Conservation (phyloP, 2,797 vertebrate species). For the Falco peregrinus region DNA sequence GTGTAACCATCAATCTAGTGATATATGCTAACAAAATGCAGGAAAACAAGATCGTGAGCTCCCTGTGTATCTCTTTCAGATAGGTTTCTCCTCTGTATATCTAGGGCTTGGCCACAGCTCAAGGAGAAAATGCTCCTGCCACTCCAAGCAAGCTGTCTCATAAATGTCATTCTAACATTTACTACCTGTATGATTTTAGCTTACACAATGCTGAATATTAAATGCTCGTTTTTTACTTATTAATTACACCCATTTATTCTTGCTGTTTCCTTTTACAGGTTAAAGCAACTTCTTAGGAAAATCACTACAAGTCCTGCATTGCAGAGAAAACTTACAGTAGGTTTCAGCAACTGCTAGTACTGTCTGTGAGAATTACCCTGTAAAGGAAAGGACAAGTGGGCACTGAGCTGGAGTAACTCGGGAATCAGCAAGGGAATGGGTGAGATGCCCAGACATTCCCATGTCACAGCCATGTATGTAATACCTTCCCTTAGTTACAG, state of each 20-base stretch:
- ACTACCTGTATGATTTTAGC: neutral
- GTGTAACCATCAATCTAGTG: neutral
- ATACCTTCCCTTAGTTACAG: neutral
- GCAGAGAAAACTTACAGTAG: neutral
- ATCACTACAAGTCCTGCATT: neutral
- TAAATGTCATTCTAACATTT: neutral
- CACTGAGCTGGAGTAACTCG: neutral
- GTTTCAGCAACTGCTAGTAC: neutral
- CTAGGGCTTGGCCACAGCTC: neutral
- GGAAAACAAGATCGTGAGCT: neutral
- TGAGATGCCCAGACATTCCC: neutral
- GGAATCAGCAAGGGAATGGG: fast-evolving
- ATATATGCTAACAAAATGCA: neutral
- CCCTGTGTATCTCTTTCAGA: neutral
- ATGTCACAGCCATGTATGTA: neutral
- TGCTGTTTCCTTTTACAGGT: neutral
- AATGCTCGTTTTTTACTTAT: neutral
- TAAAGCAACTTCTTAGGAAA: neutral
- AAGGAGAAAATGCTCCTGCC: neutral
- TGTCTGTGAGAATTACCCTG: neutral
- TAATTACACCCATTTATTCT: neutral
- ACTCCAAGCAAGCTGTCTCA: neutral
- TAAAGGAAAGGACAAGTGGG: neutral
- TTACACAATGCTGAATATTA: neutral
- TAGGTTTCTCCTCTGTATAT: neutral